phyloP scores from a whole-genome alignment of 2,888 invertebrate species.

The Lucinisca nassula region DNA sequence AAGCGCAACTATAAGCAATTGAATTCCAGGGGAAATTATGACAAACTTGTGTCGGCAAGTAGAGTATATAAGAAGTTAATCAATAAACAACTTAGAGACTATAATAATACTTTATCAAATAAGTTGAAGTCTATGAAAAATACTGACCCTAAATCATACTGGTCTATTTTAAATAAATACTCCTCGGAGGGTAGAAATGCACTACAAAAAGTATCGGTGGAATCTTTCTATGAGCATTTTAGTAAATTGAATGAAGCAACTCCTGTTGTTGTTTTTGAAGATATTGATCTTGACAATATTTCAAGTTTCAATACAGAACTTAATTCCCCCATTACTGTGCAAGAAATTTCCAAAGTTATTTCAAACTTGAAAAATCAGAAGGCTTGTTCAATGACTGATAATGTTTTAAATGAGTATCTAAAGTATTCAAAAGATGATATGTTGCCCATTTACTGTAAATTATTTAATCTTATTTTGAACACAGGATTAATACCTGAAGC shows the following conservation, averaged over 20 bases:
- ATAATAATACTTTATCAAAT: not conserved
- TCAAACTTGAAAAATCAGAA: not conserved
- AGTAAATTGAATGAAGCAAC: not conserved
- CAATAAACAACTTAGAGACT: not conserved
- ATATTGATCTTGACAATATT: not conserved
- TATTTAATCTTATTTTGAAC: conserved; percentile 5
- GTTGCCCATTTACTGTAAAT: not conserved
- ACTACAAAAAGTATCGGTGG: conserved; percentile 2
- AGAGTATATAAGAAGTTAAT: not conserved
- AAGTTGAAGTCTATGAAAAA: not conserved
- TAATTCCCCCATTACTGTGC: not conserved
- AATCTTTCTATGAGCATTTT: conserved; percentile 9
- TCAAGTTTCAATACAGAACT: not conserved
- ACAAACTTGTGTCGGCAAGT: not conserved
- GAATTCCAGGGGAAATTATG: not conserved
- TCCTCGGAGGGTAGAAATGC: not conserved
- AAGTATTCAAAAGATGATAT: not conserved
- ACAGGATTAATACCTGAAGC: not conserved
- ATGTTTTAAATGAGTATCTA: conserved; percentile 7
- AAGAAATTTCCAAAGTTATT: not conserved
- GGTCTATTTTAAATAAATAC: conserved; percentile 9
- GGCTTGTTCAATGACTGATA: not conserved
- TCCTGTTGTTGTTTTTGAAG: not conserved
- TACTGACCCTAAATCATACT: conserved; percentile 8
- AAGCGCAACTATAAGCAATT: not conserved